Conservation (phyloP, 1,140 invertebrate genomes). For the Dreissena polymorpha region DNA sequence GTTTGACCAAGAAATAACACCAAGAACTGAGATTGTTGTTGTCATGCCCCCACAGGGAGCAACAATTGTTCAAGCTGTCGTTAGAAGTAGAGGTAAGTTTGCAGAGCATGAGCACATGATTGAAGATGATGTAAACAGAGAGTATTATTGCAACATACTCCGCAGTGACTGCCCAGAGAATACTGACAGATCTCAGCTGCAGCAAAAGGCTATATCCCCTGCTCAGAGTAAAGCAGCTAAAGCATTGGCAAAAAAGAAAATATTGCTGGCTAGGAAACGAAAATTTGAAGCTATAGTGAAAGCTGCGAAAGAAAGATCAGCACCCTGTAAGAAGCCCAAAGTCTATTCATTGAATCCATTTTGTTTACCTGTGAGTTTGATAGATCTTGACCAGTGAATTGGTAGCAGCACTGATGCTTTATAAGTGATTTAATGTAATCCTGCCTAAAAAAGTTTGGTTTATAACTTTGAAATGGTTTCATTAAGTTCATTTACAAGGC, state of each 20-base stretch:
- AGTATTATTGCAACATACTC: background rate
- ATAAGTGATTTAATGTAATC: too few species aligned
- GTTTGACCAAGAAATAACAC: conserved; percentile 37
- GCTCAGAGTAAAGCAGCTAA: background rate
- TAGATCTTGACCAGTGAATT: conserved; percentile 29
- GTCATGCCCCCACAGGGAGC: conserved; percentile 45
- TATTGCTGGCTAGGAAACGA: background rate
- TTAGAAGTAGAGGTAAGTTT: background rate
- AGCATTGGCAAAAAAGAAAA: background rate
- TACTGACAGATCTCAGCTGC: too few species aligned
- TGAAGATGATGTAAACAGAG: background rate
- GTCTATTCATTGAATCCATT: conserved; percentile 48
- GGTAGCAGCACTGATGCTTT: too few species aligned
- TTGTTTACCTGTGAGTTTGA: conserved; percentile 43
- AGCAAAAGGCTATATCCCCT: too few species aligned
- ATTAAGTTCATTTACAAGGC: too few species aligned
- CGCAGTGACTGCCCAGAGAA: too few species aligned
- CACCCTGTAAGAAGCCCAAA: conserved; percentile 45
- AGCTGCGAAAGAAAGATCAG: background rate
- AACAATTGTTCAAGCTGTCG: background rate
- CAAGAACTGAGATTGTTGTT: conserved; percentile 21
- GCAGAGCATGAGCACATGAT: background rate
- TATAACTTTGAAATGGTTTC: too few species aligned
- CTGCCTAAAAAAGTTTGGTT: too few species aligned
- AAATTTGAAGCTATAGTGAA: conserved; percentile 1